Conservation (phyloP, 2,888 invertebrate genomes). For the Mactromeris polynyma region DNA sequence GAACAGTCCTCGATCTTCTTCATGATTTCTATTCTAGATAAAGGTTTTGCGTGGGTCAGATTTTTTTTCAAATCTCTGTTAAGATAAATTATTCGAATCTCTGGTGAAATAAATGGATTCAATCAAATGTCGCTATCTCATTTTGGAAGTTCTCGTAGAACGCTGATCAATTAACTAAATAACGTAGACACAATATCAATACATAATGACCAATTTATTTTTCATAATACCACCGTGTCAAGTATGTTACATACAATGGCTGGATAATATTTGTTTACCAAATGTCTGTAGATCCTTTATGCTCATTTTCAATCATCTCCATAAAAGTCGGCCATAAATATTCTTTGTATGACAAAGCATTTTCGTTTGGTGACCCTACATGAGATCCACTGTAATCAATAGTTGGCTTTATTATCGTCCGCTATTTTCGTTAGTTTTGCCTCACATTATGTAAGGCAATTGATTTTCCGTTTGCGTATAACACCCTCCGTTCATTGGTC, state of each 20-base stretch:
- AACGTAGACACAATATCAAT: background rate
- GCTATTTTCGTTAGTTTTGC: conserved; percentile 59
- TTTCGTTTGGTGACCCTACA: conserved; percentile 53
- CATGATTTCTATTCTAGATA: background rate
- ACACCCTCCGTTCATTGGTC: conserved; percentile 67
- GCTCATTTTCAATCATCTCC: conserved; percentile 14
- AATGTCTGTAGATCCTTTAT: background rate
- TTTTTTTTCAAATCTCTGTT: background rate
- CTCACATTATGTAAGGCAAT: conserved; percentile 69
- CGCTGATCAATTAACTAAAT: background rate
- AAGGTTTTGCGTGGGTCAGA: background rate
- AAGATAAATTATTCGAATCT: no score
- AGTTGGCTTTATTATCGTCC: conserved; percentile 43
- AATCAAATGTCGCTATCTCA: no score
- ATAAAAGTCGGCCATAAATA: conserved; percentile 17
- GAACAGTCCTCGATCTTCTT: background rate
- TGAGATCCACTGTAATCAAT: conserved; percentile 38
- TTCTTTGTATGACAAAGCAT: conserved; percentile 50
- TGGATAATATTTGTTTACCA: background rate
- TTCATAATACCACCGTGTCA: background rate
- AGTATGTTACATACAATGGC: background rate
- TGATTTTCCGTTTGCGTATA: conserved; percentile 66
- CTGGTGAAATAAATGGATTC: no score
- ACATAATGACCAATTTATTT: conserved; percentile 2
- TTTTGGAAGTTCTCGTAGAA: no score